A percentile compares a stretch with the other conserved stretches of the same genome.
These are phyloP conservation scores for Pseudolycoriella hygida DNA, from an alignment of 2,888 invertebrate species.

Conservation along the genomic window DNA sequence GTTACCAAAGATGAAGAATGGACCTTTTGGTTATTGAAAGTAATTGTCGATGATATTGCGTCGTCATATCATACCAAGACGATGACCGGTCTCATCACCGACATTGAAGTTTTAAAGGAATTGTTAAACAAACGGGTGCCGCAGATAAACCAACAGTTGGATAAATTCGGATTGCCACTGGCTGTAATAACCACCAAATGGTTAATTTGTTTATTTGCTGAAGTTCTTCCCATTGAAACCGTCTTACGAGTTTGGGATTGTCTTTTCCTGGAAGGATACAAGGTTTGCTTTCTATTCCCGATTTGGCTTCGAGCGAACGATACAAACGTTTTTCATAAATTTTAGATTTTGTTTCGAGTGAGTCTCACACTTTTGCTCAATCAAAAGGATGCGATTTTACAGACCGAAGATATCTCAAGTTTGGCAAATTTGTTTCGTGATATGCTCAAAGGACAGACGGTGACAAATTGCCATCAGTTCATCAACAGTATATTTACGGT, in stretches of 20 bases:
- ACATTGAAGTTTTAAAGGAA: conserved; percentile 78
- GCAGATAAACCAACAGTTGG: conserved; percentile 62
- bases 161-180: conserved; percentile 69
- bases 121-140: conserved; percentile 69
- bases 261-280: conserved; percentile 84
- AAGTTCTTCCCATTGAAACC: conserved; percentile 87
- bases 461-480: conserved; percentile 75
- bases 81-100: conserved; percentile 77
- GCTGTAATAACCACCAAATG: conserved; percentile 85
- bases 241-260: conserved; percentile 92
- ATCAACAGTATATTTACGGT: conserved; percentile 74
- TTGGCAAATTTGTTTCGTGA: conserved; percentile 67
- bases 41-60: conserved; percentile 68
- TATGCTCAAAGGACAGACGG: conserved; percentile 59
- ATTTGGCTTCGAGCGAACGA: neutral
- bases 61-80: conserved; percentile 80
- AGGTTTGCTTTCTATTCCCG: too few relatives aligned
- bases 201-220: conserved; percentile 88
- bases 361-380: conserved; percentile 66
- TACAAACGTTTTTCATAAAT: neutral
- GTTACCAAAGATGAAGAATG: conserved; percentile 80
- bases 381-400: conserved; percentile 51
- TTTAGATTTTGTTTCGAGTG: conserved; percentile 64
- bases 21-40: conserved; percentile 83
- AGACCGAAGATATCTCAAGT: conserved; percentile 63